These are phyloP conservation scores for Numenius phaeopus DNA, from an alignment of 2,797 vertebrate species.

Conservation along the genomic window DNA sequence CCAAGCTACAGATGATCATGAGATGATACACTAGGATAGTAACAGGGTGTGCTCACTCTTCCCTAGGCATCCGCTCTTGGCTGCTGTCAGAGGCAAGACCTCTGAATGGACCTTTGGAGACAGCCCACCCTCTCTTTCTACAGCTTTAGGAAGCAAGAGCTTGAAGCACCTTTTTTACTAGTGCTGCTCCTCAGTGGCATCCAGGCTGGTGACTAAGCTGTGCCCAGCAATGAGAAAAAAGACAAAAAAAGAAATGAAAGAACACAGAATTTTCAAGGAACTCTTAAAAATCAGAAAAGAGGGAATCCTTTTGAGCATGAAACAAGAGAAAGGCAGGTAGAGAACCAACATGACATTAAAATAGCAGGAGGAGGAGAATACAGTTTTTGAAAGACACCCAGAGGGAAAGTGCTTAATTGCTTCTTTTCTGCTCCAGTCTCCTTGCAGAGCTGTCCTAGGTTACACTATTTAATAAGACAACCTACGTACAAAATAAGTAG, in stretches of 20 bases:
- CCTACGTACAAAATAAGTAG: background rate
- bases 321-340: background rate
- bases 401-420: background rate
- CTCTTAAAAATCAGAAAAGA: background rate
- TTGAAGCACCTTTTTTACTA: background rate
- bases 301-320: background rate
- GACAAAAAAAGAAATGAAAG: background rate
- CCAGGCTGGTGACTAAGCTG: background rate
- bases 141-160: background rate
- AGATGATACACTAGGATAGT: background rate
- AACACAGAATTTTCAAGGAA: background rate
- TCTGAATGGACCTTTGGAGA: background rate
- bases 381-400: constrained; percentile 4
- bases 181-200: background rate
- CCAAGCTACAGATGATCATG: background rate
- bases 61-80: background rate
- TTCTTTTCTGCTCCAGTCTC: constrained; percentile 35
- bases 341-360: constrained; percentile 36
- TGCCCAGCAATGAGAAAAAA: background rate
- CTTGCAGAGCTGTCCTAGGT: constrained; percentile 22
- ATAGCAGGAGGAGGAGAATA: constrained; percentile 21
- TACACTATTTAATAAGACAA: background rate
- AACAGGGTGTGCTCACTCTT: background rate
- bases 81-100: background rate
- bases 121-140: background rate